A percentile compares a stretch with the other conserved stretches of the same genome.
Evolutionary conservation across 2,888 invertebrate species (phyloP).

Genomic region (Penaeus monodon): DNA sequence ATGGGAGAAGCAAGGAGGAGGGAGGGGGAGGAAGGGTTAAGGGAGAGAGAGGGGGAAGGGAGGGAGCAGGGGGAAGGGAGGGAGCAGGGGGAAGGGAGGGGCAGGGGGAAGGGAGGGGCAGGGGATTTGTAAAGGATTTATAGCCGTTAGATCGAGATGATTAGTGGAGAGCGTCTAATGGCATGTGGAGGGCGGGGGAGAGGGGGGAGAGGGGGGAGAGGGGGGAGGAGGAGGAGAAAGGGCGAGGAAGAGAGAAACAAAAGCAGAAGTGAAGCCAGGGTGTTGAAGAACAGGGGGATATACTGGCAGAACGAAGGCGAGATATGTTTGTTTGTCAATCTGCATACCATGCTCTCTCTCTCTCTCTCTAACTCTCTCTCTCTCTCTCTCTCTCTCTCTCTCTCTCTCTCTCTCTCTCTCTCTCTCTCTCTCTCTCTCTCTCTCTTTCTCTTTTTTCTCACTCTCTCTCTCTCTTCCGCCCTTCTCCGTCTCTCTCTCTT

Average conservation of each 20-base stretch:
- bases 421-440: too few relatives aligned
- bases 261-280: background rate
- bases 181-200: background rate
- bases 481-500: fast-evolving
- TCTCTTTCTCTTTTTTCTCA: too few relatives aligned
- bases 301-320: too few relatives aligned
- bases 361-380: background rate
- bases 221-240: background rate
- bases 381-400: background rate
- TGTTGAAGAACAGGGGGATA: too few relatives aligned
- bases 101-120: background rate
- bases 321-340: too few relatives aligned
- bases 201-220: background rate
- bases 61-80: background rate
- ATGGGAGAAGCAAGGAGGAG: background rate
- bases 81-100: background rate
- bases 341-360: background rate
- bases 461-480: too few relatives aligned
- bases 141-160: background rate
- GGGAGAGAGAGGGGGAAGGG: background rate
- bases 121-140: background rate
- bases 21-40: background rate
- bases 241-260: background rate
- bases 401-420: too few relatives aligned
- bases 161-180: background rate